Percentiles rank a stretch among this genome's conserved stretches.
Evolutionary conservation across 2,888 invertebrate genomes (phyloP).

Genomic region (Ichneumoninae sp.): DNA sequence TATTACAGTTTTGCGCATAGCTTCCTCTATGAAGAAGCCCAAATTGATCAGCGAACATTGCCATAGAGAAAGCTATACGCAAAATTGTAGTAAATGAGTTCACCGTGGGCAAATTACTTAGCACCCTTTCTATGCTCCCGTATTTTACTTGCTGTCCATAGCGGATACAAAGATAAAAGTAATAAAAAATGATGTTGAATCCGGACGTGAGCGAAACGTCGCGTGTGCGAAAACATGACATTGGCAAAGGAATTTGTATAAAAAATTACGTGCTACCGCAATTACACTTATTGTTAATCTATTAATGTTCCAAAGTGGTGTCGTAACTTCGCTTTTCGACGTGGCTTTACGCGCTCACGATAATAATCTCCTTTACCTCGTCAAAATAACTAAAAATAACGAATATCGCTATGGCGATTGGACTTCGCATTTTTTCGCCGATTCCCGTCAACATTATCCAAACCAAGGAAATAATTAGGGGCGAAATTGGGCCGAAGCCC

Average conservation of each 20-base stretch:
- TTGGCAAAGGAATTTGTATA: neutral
- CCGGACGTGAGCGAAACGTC: neutral
- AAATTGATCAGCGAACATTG: too few relatives aligned
- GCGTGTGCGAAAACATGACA: neutral
- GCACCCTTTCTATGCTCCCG: too few relatives aligned
- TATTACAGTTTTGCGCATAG: too few relatives aligned
- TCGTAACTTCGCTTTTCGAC: neutral
- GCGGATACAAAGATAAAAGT: neutral
- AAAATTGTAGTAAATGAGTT: too few relatives aligned
- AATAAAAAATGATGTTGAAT: neutral
- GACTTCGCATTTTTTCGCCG: conserved; percentile 10
- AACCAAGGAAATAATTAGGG: conserved; percentile 55
- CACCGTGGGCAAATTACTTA: too few relatives aligned
- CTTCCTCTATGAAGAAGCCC: too few relatives aligned
- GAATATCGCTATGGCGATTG: neutral
- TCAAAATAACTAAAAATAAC: neutral
- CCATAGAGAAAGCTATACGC: too few relatives aligned
- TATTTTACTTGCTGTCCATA: too few relatives aligned
- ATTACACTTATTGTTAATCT: neutral
- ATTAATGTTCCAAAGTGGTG: neutral
- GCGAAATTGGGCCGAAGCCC: conserved; percentile 17
- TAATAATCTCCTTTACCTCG: neutral
- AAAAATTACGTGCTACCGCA: neutral
- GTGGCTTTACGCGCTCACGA: neutral
- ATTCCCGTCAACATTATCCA: neutral